Evolutionary conservation across 1,140 invertebrate genomes (phyloP).

Genomic region (Lithobius niger): DNA sequence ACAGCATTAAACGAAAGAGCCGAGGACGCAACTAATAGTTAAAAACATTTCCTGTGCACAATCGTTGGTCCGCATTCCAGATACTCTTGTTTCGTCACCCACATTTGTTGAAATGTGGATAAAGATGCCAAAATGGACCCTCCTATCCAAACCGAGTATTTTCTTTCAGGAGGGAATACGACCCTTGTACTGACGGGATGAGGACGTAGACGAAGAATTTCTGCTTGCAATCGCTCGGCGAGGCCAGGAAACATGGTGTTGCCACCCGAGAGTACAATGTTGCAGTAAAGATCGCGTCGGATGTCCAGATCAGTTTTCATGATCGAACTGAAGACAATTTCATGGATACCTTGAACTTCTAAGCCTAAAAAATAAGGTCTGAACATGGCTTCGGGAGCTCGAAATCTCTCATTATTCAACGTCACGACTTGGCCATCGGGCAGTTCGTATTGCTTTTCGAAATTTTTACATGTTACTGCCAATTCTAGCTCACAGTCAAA

Average conservation of each 20-base stretch:
- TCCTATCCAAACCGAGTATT: slow-evolving; percentile 41
- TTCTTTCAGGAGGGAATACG: slow-evolving; percentile 40
- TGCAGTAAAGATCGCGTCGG: slow-evolving; percentile 38
- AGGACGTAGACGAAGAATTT: slow-evolving; percentile 37
- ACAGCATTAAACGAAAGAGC: too few species aligned
- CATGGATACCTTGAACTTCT: slow-evolving; percentile 36
- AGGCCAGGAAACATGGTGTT: slow-evolving; percentile 42
- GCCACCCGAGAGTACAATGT: slow-evolving; percentile 42
- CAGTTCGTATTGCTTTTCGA: slow-evolving; percentile 3
- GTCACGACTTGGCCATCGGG: slow-evolving; percentile 35
- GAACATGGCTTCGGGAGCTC: slow-evolving; percentile 36
- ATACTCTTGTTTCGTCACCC: slow-evolving; percentile 43
- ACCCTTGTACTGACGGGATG: slow-evolving; percentile 42
- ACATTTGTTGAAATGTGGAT: slow-evolving; percentile 36
- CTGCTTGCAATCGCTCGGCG: slow-evolving; percentile 38
- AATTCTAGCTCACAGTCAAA: slow-evolving; percentile 35
- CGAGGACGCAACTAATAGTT: too few species aligned
- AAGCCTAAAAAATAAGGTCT: slow-evolving; percentile 33
- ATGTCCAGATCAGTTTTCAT: slow-evolving; percentile 41
- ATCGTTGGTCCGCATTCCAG: slow-evolving; percentile 41
- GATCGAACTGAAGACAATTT: slow-evolving; percentile 49
- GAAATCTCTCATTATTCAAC: slow-evolving; percentile 42
- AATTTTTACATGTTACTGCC: slow-evolving; percentile 34
- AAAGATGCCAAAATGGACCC: slow-evolving; percentile 33
- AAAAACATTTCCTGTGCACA: slow-evolving; percentile 43